These are phyloP conservation scores for Araneus ventricosus DNA, from an alignment of 1,140 invertebrate species.

Conservation along the genomic window DNA sequence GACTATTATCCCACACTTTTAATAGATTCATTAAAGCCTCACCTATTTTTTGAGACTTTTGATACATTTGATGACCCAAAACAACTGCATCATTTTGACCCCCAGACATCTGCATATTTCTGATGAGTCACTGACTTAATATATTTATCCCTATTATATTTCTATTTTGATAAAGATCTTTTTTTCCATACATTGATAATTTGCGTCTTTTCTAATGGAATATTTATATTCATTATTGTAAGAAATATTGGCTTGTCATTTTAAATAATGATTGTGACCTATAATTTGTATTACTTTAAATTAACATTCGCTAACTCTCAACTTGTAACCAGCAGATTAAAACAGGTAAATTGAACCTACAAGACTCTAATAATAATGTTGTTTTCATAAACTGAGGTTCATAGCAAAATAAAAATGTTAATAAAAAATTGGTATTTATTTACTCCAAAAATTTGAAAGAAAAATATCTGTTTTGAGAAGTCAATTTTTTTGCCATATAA, in stretches of 20 bases:
- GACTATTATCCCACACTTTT: too few relatives aligned
- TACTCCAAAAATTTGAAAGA: too few relatives aligned
- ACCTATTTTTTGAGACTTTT: too few relatives aligned
- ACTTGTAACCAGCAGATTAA: too few relatives aligned
- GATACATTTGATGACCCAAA: not conserved
- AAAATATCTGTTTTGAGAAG: too few relatives aligned
- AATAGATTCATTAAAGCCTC: too few relatives aligned
- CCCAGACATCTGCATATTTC: not conserved
- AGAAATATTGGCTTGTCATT: not conserved
- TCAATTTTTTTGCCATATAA: too few relatives aligned
- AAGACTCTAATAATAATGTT: too few relatives aligned
- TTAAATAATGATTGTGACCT: not conserved
- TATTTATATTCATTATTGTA: not conserved
- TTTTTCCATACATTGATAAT: not conserved
- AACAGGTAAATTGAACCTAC: too few relatives aligned
- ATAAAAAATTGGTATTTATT: too few relatives aligned
- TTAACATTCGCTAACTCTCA: not conserved
- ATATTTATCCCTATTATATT: not conserved
- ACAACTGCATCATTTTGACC: not conserved
- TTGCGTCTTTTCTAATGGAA: not conserved
- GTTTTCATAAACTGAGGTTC: too few relatives aligned
- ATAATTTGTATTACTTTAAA: not conserved
- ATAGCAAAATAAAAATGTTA: too few relatives aligned
- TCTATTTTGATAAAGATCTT: not conserved
- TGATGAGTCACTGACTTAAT: not conserved